Base-by-base conservation (phyloP, 2,113 vertebrate genomes). In the Cyanistes caeruleus region DNA sequence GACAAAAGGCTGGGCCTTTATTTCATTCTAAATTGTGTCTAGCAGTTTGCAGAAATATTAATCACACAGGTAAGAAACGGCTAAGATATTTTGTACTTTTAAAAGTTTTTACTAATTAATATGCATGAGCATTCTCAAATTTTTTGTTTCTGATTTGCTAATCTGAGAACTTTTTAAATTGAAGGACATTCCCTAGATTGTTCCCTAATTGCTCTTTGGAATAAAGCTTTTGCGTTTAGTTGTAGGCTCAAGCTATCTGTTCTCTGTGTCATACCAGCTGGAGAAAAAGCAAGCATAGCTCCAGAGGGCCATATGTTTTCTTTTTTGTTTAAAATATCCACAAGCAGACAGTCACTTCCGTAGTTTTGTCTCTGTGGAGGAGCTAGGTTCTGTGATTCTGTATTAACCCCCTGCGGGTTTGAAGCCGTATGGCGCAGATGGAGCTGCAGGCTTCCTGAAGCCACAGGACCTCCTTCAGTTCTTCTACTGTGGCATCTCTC, bases 311-410 rank as follows among this genome's bases (percentile, higher is more conserved):
- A 92, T 96, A 75, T 95, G 90, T 96, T 97, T 95, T 94, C 75
- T 90, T 92, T 94, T 96, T 86, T 84, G 70, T 92, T 93, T 95
- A 92, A 95, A 96, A 80, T 86, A 95, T 90, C 83, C 64, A 89
- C 56, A 77, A 68, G 82, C 72, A 94, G 96, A 96, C 90, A 37
- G 86, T 86, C 41, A 52, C 83, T 96, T 97, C 93, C 72, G 22
- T 93, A 93, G 92, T 63, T 91, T 90, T 88, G 88, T 94, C 90
- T 95, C 75, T 0, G 5, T 90, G 56, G 88, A 95, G 90, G 84
- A 92, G 76, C 72, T 75, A 31, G 25, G 63, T 60, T 62, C 55
- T 76, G 63, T 62, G 25, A 63, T 37, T 77, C 68, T 5, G 0
- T 20, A 14, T 95, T 93, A 95, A 97, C 92, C 85, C 93, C 92